phyloP scores from a whole-genome alignment of 2,888 invertebrate species.

The Nipponacmea schrenckii region DNA sequence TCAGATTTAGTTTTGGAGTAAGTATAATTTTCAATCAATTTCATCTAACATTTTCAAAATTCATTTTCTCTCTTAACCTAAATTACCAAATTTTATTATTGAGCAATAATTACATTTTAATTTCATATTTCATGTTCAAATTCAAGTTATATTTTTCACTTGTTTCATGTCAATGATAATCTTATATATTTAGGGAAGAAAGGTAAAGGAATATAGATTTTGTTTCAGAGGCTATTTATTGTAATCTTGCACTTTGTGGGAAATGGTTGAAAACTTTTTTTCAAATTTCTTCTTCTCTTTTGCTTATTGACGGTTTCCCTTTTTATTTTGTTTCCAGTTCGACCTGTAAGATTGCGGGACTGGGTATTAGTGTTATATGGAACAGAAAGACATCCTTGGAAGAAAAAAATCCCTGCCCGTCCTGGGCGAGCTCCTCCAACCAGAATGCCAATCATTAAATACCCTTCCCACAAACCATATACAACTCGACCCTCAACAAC shows the following conservation, averaged over 20 bases:
- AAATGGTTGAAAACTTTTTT: too few species aligned
- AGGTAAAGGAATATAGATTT: conserved; percentile 5
- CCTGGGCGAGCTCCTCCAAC: conserved; percentile 33
- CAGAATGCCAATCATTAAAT: conserved; percentile 12
- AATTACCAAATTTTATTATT: too few species aligned
- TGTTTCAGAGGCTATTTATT: background rate
- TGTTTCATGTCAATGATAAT: too few species aligned
- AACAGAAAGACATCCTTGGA: conserved; percentile 72
- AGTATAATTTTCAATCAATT: too few species aligned
- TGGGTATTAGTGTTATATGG: conserved; percentile 95
- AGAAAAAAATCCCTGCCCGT: conserved; percentile 24
- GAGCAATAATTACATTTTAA: too few species aligned
- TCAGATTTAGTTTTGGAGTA: too few species aligned
- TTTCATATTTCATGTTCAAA: too few species aligned
- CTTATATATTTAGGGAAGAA: background rate
- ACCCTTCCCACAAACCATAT: conserved; percentile 9
- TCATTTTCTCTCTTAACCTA: too few species aligned
- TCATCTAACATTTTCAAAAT: too few species aligned
- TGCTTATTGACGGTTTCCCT: conserved; percentile 26
- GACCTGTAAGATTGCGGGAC: conserved; percentile 82
- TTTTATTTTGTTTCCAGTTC: conserved; percentile 56
- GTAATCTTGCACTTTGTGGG: too few species aligned
- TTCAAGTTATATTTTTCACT: too few species aligned
- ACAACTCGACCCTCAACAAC: conserved; percentile 21
- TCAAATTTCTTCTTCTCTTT: background rate